Percentiles rank a stretch among this genome's conserved stretches.
These are phyloP conservation scores for Cheilosia variabilis DNA, from an alignment of 2,888 invertebrate species.

Conservation along the genomic window DNA sequence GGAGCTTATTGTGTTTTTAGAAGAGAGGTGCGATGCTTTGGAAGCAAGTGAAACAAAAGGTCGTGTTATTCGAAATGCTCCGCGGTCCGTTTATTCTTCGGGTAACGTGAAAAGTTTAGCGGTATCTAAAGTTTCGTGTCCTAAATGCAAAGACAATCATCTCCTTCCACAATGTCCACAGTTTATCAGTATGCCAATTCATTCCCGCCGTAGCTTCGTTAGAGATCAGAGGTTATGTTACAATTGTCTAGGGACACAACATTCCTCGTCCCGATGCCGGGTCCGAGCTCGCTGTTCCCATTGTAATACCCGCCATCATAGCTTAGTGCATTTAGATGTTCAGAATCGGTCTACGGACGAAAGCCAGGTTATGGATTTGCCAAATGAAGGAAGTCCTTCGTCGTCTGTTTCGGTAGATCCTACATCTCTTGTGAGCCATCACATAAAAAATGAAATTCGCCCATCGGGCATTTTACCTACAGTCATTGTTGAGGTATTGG, in stretches of 20 bases:
- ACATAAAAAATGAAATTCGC: not conserved
- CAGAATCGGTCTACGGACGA: not conserved
- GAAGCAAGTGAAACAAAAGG: constrained; percentile 16
- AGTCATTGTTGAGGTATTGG: not conserved
- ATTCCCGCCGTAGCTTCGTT: constrained; percentile 4
- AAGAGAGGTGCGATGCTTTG: constrained; percentile 6
- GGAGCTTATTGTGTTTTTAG: constrained; percentile 1
- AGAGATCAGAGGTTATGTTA: constrained; percentile 29
- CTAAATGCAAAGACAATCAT: constrained; percentile 17
- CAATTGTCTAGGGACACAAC: constrained; percentile 8
- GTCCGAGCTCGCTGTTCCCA: not conserved
- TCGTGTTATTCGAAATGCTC: not conserved
- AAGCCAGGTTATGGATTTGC: not conserved
- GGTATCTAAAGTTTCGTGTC: not conserved
- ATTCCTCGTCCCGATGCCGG: constrained; percentile 12
- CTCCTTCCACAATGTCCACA: not conserved
- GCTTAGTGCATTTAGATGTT: not conserved
- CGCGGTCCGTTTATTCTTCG: not conserved
- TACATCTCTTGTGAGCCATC: not conserved
- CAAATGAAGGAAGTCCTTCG: not conserved
- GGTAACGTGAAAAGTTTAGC: not conserved
- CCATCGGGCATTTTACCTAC: constrained; percentile 1
- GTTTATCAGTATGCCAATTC: not conserved
- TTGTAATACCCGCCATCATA: constrained; percentile 15
- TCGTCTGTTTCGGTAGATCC: not conserved